A percentile compares a stretch with the other conserved stretches of the same genome.
These are phyloP conservation scores for Ophion costatus DNA, from an alignment of 2,888 invertebrate species.

Conservation along the genomic window DNA sequence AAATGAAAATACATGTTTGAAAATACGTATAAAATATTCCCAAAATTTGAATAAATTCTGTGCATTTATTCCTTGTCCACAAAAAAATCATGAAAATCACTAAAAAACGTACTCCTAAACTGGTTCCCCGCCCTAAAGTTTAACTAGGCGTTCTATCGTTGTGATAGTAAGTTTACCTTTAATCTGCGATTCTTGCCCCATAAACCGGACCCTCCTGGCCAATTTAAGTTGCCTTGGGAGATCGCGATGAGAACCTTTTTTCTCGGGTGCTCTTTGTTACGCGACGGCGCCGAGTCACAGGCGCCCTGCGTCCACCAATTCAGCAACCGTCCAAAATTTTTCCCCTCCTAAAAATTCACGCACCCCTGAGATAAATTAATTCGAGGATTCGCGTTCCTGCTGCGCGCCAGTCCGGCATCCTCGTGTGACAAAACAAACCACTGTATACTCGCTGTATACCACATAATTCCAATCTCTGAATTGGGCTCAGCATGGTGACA, in stretches of 20 bases:
- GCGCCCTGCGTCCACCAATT: neutral
- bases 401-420: neutral
- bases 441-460: neutral
- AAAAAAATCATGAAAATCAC: too few relatives aligned
- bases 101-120: too few relatives aligned
- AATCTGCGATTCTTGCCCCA: too few relatives aligned
- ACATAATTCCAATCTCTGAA: neutral
- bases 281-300: neutral
- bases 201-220: too few relatives aligned
- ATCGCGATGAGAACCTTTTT: neutral
- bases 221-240: too few relatives aligned
- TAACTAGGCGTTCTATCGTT: too few relatives aligned
- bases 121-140: too few relatives aligned
- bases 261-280: neutral
- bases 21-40: too few relatives aligned
- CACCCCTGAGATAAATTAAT: neutral
- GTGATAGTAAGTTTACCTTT: too few relatives aligned
- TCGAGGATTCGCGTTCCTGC: neutral
- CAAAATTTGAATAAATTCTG: too few relatives aligned
- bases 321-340: neutral
- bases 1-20: too few relatives aligned
- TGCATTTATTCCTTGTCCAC: too few relatives aligned
- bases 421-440: neutral
- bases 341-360: neutral
- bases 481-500: neutral